Evolutionary conservation across 2,888 invertebrate genomes (phyloP).

Genomic region (Rhagonycha lutea): DNA sequence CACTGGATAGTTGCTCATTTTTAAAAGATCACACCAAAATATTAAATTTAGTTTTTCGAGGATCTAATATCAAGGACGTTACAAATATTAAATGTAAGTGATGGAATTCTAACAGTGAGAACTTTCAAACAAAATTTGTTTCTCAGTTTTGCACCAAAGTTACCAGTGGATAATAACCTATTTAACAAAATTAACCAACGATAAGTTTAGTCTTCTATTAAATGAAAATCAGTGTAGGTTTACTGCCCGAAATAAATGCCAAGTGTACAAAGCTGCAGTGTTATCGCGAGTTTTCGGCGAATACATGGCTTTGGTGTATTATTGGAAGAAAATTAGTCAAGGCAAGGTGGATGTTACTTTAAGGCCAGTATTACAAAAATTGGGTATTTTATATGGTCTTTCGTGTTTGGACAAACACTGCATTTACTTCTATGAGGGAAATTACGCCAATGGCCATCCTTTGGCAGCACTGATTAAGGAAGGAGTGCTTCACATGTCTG

Average conservation of each 20-base stretch:
- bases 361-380: slow-evolving; percentile 55
- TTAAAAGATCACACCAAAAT: slow-evolving; percentile 60
- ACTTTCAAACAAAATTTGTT: slow-evolving; percentile 25
- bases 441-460: slow-evolving; percentile 41
- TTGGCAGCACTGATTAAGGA: slow-evolving; percentile 68
- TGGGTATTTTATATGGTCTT: slow-evolving; percentile 63
- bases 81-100: slow-evolving; percentile 52
- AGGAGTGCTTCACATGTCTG: slow-evolving; percentile 71
- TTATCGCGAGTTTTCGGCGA: slow-evolving; percentile 81
- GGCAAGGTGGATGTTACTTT: slow-evolving; percentile 49
- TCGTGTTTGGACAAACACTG: slow-evolving; percentile 65
- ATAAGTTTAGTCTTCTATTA: slow-evolving; percentile 62
- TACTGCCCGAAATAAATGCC: slow-evolving; percentile 77
- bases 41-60: slow-evolving; percentile 52
- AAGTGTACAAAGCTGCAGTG: slow-evolving; percentile 78
- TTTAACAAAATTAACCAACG: slow-evolving; percentile 71
- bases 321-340: slow-evolving; percentile 55
- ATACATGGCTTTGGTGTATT: slow-evolving; percentile 62
- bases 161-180: slow-evolving; percentile 87
- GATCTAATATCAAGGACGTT: slow-evolving; percentile 44
- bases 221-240: slow-evolving; percentile 67
- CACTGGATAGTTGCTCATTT: slow-evolving; percentile 73
- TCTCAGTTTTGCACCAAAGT: slow-evolving; percentile 69
- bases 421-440: slow-evolving; percentile 65
- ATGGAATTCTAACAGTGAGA: neutral